Base-by-base conservation (phyloP, 2,113 vertebrate genomes). In the Eudyptes chrysolophus region DNA sequence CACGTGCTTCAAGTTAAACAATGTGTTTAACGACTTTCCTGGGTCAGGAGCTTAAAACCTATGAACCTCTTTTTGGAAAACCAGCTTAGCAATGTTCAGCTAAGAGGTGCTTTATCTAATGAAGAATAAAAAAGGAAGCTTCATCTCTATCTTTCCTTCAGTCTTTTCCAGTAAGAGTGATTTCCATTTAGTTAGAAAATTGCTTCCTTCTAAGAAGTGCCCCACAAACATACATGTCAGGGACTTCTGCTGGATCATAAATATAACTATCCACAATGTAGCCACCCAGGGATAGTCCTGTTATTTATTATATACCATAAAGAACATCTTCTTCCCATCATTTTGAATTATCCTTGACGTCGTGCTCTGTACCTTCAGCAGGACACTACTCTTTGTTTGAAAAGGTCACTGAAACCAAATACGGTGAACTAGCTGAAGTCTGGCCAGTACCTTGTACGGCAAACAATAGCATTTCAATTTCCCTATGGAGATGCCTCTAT, bases 231-330 rank as follows among this genome's bases (percentile, higher is more conserved):
- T 21, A 61, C 22, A 27, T 66, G 77, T 92, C 93, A 96, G 81
- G 84, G 93, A 76, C 84, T 84, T 55, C 42, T 65, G 40, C 65
- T 61, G 40, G 21, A 70, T 90, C 78, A 58, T 94, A 95, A 90
- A 96, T 85, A 94, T 61, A 96, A 65, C 69, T 61, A 83, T 66
- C 26, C 81, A 91, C 38, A 54, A 51, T 48, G 76, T 4, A 92
- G 25, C 36, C n/a, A 84, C 38, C 57, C 49, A 72, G 81, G 58
- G 42, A 71, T 29, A 79, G 81, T 46, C 58, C 60, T 89, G 69
- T 64, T 96, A 94, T 95, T 96, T 97, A 94, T 94, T 92, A 80
- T 60, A 46, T 48, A 87, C 38, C 44, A 72, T 96, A 89, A 95
- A 92, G 70, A 83, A 93, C 71, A 94, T 93, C 58, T 89, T 92